Conservation (phyloP, 2,888 invertebrate species). For the Lucinisca nassula region DNA sequence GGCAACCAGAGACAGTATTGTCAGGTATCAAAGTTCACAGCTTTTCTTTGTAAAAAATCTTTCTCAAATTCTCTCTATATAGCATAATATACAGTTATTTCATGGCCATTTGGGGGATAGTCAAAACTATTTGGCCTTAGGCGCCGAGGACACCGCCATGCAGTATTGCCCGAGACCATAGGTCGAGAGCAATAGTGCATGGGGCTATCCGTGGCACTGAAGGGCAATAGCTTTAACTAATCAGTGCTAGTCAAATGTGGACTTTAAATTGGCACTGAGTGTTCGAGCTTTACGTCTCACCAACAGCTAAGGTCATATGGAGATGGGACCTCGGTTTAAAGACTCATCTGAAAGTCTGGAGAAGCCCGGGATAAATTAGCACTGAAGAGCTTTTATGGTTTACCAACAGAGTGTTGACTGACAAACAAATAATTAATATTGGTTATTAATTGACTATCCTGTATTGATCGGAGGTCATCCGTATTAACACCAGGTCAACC, state of each 20-base stretch:
- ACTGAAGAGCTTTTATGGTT: neutral
- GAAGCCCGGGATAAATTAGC: neutral
- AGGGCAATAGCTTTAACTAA: too few relatives aligned
- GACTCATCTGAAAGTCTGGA: too few relatives aligned
- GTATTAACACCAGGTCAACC: too few relatives aligned
- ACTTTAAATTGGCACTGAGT: too few relatives aligned
- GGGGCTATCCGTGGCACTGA: too few relatives aligned
- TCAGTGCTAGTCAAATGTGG: too few relatives aligned
- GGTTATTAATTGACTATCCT: too few relatives aligned
- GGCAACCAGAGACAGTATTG: neutral
- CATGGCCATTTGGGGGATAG: neutral
- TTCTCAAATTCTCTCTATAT: neutral
- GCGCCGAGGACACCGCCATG: neutral
- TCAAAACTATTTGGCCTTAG: neutral
- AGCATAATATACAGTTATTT: neutral
- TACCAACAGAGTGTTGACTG: neutral
- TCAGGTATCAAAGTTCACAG: neutral
- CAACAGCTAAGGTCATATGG: too few relatives aligned
- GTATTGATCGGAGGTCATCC: too few relatives aligned
- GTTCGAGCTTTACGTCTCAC: too few relatives aligned
- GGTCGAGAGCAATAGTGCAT: too few relatives aligned
- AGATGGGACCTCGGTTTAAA: too few relatives aligned
- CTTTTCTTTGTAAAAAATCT: neutral
- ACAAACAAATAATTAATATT: neutral
- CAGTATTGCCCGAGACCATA: neutral